Base-by-base conservation (phyloP, 2,888 invertebrate genomes). In the Nephrocerus scutellatus region DNA sequence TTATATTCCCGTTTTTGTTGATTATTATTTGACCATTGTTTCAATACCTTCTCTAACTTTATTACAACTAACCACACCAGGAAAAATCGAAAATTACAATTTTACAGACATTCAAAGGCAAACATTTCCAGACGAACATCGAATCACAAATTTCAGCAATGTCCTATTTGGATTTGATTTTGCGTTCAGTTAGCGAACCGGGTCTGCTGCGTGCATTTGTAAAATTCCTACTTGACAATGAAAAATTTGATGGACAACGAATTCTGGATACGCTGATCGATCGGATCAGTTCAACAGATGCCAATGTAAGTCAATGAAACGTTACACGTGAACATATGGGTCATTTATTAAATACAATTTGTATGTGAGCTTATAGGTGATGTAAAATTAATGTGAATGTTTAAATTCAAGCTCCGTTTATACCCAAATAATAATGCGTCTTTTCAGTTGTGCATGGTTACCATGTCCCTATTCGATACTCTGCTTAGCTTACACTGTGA, bases 401-500 rank as follows among this genome's bases (percentile, higher is more conserved):
- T n/a, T n/a, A n/a, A n/a, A n/a, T n/a, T n/a, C n/a, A n/a, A n/a
- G n/a, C n/a, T n/a, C n/a, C n/a, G n/a, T n/a, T n/a, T n/a, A n/a
- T n/a, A n/a, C n/a, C n/a, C n/a, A n/a, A n/a, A n/a, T n/a, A n/a
- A n/a, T n/a, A n/a, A n/a, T n/a, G n/a, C n/a, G n/a, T 34, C 36
- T 36, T 68, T 59, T 49, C 72, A 83, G 79, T 68, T 87, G 12
- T 88, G 91, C 47, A 75, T 93, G 55, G 90, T 93, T 8, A 87
- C 95, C 0, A 71, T 97, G 53, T 83, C 90, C 0, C 70, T 97
- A 9, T 88, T 97, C 68, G 86, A 91, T 63, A 91, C 92, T 0
- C 72, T 97, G 43, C 75, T 96, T 35, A 84, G 88, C 55, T 72
- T 96, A 44, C 88, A 93, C 68, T 95, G 92, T 70, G 97, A 97